phyloP scores from a whole-genome alignment of 2,113 vertebrate species.

The Cricetomys ansorgei region DNA sequence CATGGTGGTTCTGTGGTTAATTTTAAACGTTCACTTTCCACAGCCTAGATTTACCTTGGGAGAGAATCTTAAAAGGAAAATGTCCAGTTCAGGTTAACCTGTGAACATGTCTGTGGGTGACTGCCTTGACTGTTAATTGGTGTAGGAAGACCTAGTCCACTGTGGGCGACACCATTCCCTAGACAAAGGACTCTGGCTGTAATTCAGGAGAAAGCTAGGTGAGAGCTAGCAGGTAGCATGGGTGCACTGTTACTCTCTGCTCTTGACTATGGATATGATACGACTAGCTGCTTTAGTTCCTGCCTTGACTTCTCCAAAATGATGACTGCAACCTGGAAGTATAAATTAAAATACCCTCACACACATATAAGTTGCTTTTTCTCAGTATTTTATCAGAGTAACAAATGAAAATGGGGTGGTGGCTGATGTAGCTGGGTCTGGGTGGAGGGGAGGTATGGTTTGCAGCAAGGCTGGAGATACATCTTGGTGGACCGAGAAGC shows the following conservation, averaged over 20 bases:
- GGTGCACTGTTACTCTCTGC: not conserved
- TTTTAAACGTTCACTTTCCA: no score
- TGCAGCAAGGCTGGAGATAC: not conserved
- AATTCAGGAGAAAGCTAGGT: not conserved
- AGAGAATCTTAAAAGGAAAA: not conserved
- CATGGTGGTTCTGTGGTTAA: not conserved
- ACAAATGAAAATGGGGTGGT: not conserved
- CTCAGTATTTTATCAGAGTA: not conserved
- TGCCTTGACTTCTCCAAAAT: not conserved
- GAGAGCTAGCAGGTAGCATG: not conserved
- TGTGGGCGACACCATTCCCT: not conserved
- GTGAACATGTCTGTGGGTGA: not conserved
- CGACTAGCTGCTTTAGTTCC: not conserved
- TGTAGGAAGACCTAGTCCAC: not conserved
- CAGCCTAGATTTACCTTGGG: not conserved
- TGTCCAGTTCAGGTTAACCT: not conserved
- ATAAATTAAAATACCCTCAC: not conserved
- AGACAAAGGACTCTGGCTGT: not conserved
- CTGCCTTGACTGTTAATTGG: not conserved
- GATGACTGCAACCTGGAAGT: not conserved
- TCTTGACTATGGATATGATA: not conserved
- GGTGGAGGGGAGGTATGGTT: not conserved
- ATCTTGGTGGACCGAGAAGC: not conserved
- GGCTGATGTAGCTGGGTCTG: not conserved
- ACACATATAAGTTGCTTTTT: not conserved